Evolutionary conservation across 53 echinoderm and acorn worm species (phyloP), one percentile per base, ranked within the genome.

Genomic region (Astropecten irregularis): DNA sequence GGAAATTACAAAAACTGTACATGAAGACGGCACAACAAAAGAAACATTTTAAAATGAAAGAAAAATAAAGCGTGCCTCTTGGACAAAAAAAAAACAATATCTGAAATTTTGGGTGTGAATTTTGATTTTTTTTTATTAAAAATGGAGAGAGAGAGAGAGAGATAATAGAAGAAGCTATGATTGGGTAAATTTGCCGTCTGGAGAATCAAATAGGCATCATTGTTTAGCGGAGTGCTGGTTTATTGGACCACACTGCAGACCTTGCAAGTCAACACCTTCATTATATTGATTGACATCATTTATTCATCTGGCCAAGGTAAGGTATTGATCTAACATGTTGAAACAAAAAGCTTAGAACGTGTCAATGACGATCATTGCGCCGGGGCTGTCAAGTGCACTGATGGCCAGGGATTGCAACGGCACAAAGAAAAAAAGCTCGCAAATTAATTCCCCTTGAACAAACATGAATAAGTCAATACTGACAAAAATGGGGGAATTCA

Each of bases 381-480:
- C 74, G 32, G 51, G 53, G 38, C 74, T 74, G 74, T 74, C 74
- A 74, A 74, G 74, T 56, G 74, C 74, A 56, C 18, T 64, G 64
- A 64, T 36, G 64, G 64, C 57, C 25, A 74, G 33, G 33, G 66
- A 37, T 35, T 74, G 55, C 56, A 57, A 39, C 74, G 39, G 38
- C 36, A 53, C 72, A 74, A 42, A 74, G 57, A 74, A 4, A n/a
- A n/a, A 50, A 56, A 57, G 58, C 74, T 51, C 25, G 74, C 74
- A 74, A 74, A 74, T 74, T 74, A 74, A 74, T 74, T 74, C 74
- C 74, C 74, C 74, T 74, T 74, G 74, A 55, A 74, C 74, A 74
- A 74, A 74, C 74, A 74, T 74, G 74, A 74, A 74, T 74, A 74
- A 74, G 74, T 74, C 74, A 74, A 74, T 74, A 74, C 74, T 57